phyloP scores from a whole-genome alignment of 1,140 invertebrate genomes.

The Asbolus verrucosus region DNA sequence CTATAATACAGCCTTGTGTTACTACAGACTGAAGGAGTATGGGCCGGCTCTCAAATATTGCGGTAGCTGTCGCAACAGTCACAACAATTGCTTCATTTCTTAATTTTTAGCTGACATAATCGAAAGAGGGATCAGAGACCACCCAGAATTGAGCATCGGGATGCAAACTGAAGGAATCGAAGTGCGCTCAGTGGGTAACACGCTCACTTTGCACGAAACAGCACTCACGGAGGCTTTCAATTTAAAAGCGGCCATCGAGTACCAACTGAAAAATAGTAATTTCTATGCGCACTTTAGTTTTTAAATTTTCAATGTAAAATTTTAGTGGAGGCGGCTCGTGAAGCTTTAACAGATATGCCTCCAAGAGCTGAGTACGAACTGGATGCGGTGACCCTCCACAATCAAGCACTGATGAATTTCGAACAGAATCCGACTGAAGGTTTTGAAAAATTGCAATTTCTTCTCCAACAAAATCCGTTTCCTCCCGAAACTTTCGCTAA shows the following conservation, averaged over 20 bases:
- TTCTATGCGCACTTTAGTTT: not conserved
- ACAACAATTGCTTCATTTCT: not conserved
- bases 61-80: too few species aligned
- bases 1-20: slow-evolving; percentile 96
- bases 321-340: slow-evolving; percentile 87
- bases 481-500: slow-evolving; percentile 99
- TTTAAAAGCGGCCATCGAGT: slow-evolving; percentile 98
- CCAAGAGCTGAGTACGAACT: slow-evolving; percentile 96
- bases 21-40: slow-evolving; percentile 95
- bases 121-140: slow-evolving; percentile 94
- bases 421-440: slow-evolving; percentile 90
- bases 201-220: slow-evolving; percentile 94
- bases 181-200: slow-evolving; percentile 97
- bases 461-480: slow-evolving; percentile 95
- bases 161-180: slow-evolving; percentile 98
- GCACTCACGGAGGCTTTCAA: slow-evolving; percentile 98
- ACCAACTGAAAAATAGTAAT: slow-evolving; percentile 93
- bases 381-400: slow-evolving; percentile 98
- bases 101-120: slow-evolving; percentile 87
- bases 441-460: slow-evolving; percentile 97
- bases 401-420: slow-evolving; percentile 97
- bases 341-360: slow-evolving; percentile 98
- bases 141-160: slow-evolving; percentile 97
- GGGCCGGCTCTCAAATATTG: slow-evolving; percentile 90
- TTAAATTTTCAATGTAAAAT: slow-evolving; percentile 13